Percentiles rank a stretch among this genome's conserved stretches.
Conservation (phyloP, 2,888 invertebrate genomes). For the Chrysolina oricalcia region DNA sequence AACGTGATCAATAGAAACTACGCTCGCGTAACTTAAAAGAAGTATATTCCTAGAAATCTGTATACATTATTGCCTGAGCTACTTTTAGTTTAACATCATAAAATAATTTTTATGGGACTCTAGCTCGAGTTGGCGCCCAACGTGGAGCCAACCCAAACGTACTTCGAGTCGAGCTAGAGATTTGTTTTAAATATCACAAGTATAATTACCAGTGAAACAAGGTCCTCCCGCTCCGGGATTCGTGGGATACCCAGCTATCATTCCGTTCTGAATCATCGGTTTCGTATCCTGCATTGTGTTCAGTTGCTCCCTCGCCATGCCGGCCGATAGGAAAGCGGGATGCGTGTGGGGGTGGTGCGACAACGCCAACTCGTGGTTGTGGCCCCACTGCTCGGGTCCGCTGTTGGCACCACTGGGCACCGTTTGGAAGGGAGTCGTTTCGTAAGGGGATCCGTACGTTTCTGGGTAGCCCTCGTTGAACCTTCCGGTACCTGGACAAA, state of each 20-base stretch:
- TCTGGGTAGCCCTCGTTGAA: slow-evolving; percentile 75
- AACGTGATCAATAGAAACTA: too few species aligned
- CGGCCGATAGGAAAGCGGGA: slow-evolving; percentile 73
- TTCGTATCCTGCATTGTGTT: slow-evolving; percentile 69
- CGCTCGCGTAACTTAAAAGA: too few species aligned
- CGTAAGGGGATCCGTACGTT: slow-evolving; percentile 76
- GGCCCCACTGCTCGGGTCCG: slow-evolving; percentile 69
- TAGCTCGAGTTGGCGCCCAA: background rate
- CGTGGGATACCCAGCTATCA: slow-evolving; percentile 74
- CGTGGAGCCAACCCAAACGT: background rate
- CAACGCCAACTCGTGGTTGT: slow-evolving; percentile 67
- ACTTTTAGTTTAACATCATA: too few species aligned
- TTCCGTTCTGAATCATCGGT: slow-evolving; percentile 76
- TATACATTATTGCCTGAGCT: too few species aligned
- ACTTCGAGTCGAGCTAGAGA: too few species aligned
- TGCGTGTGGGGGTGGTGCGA: slow-evolving; percentile 72
- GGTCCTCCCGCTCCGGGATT: slow-evolving; percentile 77
- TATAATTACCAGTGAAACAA: slow-evolving; percentile 77
- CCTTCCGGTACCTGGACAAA: slow-evolving; percentile 68
- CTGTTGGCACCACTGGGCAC: slow-evolving; percentile 73
- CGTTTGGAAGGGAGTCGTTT: slow-evolving; percentile 82
- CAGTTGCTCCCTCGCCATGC: slow-evolving; percentile 66
- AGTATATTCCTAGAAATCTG: too few species aligned
- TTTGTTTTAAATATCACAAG: background rate
- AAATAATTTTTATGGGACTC: too few species aligned